These are phyloP conservation scores for Chironomus riparius DNA, from an alignment of 2,888 invertebrate species.

Conservation along the genomic window DNA sequence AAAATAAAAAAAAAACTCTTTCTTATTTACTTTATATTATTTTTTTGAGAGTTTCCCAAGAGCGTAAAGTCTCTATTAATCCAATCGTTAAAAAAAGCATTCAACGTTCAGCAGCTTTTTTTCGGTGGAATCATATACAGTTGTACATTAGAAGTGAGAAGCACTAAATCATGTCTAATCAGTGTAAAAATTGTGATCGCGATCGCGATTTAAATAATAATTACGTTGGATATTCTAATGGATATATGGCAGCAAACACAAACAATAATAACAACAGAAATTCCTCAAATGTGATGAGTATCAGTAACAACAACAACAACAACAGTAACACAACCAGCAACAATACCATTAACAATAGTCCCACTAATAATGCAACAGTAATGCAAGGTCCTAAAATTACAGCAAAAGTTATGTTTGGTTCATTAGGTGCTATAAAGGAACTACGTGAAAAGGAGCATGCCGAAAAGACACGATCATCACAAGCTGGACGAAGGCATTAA, in stretches of 20 bases:
- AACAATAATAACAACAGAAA: conserved; percentile 30
- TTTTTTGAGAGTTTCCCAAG: too few relatives aligned
- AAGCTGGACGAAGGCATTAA: conserved; percentile 40
- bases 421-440: conserved; percentile 63
- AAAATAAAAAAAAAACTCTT: not conserved
- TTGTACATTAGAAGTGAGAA: too few relatives aligned
- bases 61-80: too few relatives aligned
- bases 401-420: conserved; percentile 64
- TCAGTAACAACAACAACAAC: conserved; percentile 32
- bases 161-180: conserved; percentile 38
- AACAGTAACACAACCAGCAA: conserved; percentile 29
- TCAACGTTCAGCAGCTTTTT: too few relatives aligned
- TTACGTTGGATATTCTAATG: conserved; percentile 41
- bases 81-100: too few relatives aligned
- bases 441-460: conserved; percentile 62
- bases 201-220: conserved; percentile 41
- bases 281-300: not conserved
- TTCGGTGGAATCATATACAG: too few relatives aligned
- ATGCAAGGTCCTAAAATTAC: conserved; percentile 31
- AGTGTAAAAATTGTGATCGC: conserved; percentile 43
- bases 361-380: conserved; percentile 3
- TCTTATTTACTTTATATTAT: too few relatives aligned
- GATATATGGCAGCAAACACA: conserved; percentile 37
- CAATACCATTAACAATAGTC: not conserved
- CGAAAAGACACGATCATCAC: conserved; percentile 47